Conservation (phyloP, 1,140 invertebrate species). For the Scaptomyza hsui region DNA sequence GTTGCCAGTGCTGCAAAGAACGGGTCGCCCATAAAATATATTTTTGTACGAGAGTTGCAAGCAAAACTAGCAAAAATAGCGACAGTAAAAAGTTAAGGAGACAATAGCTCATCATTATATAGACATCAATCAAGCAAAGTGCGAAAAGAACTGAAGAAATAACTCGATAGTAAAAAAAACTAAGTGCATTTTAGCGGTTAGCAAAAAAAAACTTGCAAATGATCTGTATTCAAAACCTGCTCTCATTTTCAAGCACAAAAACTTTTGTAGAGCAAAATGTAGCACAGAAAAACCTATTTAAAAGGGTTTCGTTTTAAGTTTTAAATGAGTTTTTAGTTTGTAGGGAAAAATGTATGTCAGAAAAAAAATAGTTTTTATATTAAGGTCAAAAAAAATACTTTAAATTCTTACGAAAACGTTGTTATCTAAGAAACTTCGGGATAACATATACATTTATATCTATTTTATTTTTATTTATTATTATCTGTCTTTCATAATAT, state of each 20-base stretch:
- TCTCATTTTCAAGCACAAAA: background rate
- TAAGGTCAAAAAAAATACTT: too few relatives aligned
- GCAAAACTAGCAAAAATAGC: background rate
- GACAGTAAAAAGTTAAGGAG: slow-evolving; percentile 6
- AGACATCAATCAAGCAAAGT: slow-evolving; percentile 42
- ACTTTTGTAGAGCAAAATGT: background rate
- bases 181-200: background rate
- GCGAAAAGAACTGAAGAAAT: slow-evolving; percentile 15
- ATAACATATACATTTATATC: too few relatives aligned
- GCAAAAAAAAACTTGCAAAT: slow-evolving; percentile 3
- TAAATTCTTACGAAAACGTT: too few relatives aligned
- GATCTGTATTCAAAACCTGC: background rate
- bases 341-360: too few relatives aligned
- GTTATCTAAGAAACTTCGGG: too few relatives aligned
- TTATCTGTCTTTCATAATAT: too few relatives aligned
- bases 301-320: too few relatives aligned
- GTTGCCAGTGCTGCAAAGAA: slow-evolving; percentile 10
- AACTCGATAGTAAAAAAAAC: slow-evolving; percentile 7
- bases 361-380: too few relatives aligned
- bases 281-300: background rate
- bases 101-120: slow-evolving; percentile 16
- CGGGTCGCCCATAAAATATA: slow-evolving; percentile 11
- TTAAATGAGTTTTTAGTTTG: too few relatives aligned
- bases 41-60: background rate
- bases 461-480: too few relatives aligned